These are phyloP conservation scores for Leptura quadrifasciata DNA, from an alignment of 2,888 invertebrate species.

Conservation along the genomic window DNA sequence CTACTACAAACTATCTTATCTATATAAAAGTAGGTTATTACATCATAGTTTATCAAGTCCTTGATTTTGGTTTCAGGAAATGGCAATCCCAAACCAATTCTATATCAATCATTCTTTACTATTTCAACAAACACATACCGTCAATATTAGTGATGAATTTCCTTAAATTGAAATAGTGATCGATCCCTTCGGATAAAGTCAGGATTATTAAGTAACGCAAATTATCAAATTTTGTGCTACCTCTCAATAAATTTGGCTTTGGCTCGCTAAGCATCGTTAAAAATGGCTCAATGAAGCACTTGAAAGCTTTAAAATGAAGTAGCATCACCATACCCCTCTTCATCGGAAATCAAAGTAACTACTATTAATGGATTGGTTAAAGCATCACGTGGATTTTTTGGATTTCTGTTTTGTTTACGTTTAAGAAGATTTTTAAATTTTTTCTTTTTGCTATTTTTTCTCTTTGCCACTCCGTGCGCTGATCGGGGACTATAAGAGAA, in stretches of 20 bases:
- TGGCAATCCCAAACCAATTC: too few species aligned
- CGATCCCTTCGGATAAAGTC: too few species aligned
- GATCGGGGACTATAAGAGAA: constrained; percentile 44
- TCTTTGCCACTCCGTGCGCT: constrained; percentile 42
- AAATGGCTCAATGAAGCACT: constrained; percentile 8
- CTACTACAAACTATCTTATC: too few species aligned
- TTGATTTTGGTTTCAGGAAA: too few species aligned
- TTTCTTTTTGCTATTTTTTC: constrained; percentile 45
- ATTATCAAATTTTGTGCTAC: background rate
- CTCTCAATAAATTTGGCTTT: background rate
- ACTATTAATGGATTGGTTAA: constrained; percentile 23
- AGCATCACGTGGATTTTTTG: constrained; percentile 16
- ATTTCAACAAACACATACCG: too few species aligned
- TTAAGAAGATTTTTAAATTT: constrained; percentile 39
- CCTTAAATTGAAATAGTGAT: too few species aligned
- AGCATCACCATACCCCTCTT: constrained; percentile 39
- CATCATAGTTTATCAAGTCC: too few species aligned
- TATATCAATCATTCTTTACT: too few species aligned
- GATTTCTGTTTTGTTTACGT: constrained; percentile 33
- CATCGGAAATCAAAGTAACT: constrained; percentile 35
- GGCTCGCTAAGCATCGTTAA: background rate
- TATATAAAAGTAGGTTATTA: too few species aligned
- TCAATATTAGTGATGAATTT: too few species aligned
- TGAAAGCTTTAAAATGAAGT: constrained; percentile 29
- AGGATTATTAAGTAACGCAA: too few species aligned